Evolutionary conservation across 2,113 vertebrate species (phyloP), one percentile per base, ranked within the genome.

Genomic region (Leucosticte australis): DNA sequence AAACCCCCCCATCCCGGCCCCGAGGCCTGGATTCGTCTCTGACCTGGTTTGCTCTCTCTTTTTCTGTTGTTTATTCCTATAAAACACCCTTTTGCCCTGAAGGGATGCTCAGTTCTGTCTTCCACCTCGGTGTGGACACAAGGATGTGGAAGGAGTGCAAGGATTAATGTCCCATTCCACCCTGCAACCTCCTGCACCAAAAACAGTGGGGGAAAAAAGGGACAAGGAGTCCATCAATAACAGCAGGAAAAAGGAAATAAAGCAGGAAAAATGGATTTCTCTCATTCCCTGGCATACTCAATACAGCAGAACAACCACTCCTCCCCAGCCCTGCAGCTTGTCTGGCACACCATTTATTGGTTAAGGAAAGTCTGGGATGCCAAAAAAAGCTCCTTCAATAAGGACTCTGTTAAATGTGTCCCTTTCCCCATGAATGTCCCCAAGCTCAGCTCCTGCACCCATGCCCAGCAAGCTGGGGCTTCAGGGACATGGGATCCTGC

Each of bases 401-500:
- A 28, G 10, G 22, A 7, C 15, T n/a, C 39, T 26, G 0, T 39
- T 37, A 62, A 81, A 81, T 0, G 1, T 31, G 47, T 22, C 35
- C 33, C 27, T 56, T 55, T 56, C 20, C 30, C 6, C 33, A 14
- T 1, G 6, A 53, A 33, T 21, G 13, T 37, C 42, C 57, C 47
- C 62, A 57, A 1, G 19, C 9, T 62, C 28, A 3, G 21, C 74
- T 92, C 41, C 64, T 2, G 0, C 44, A 27, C 2, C 22, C 2
- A 0, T 18, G 42, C 8, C 26, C 2, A 2, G 42, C n/a, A 60
- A 16, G 21, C 0, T 4, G 3, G 35, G 63, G 13, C 10, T 73
- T 44, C 13, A 15, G 30, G 20, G 24, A 5, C 3, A 0, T 0
- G 1, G 50, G 23, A 16, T 37, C 42, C 47, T 3, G 1, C 15